Evolutionary conservation across 2,113 vertebrate genomes (phyloP).

Genomic region (Apteryx mantelli): DNA sequence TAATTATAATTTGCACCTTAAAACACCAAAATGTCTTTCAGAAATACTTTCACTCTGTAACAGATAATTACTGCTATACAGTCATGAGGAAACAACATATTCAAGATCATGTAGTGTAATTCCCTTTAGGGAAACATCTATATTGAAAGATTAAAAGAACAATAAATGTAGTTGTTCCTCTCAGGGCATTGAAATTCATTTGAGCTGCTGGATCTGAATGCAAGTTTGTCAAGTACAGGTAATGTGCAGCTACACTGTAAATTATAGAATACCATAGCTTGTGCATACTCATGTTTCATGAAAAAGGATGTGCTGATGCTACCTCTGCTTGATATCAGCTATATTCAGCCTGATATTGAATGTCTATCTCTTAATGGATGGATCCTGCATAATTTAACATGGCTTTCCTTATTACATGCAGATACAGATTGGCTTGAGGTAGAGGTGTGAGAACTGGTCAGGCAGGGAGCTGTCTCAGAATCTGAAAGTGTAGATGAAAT

Average conservation of each 20-base stretch:
- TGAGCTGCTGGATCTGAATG: background rate
- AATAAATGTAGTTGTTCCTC: conserved; percentile 34
- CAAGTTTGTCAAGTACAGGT: conserved; percentile 26
- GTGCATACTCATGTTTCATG: background rate
- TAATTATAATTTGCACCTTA: conserved; percentile 26
- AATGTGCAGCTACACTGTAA: background rate
- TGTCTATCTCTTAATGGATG: background rate
- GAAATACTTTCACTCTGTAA: conserved; percentile 5
- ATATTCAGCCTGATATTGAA: background rate
- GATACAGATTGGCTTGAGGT: background rate
- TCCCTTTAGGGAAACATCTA: background rate
- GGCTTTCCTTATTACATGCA: background rate
- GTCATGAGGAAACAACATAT: conserved; percentile 4
- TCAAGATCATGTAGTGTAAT: background rate
- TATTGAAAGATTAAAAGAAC: background rate
- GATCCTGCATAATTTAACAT: background rate
- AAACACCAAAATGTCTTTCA: conserved; percentile 36
- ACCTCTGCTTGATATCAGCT: background rate
- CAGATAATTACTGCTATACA: conserved; percentile 37
- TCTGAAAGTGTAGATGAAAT: background rate
- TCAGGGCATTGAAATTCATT: conserved; percentile 14
- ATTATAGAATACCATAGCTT: background rate
- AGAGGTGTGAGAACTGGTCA: background rate
- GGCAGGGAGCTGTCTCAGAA: background rate
- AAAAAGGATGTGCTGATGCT: background rate